phyloP scores from a whole-genome alignment of 2,888 invertebrate genomes.

The Ryuthela nishihirai region DNA sequence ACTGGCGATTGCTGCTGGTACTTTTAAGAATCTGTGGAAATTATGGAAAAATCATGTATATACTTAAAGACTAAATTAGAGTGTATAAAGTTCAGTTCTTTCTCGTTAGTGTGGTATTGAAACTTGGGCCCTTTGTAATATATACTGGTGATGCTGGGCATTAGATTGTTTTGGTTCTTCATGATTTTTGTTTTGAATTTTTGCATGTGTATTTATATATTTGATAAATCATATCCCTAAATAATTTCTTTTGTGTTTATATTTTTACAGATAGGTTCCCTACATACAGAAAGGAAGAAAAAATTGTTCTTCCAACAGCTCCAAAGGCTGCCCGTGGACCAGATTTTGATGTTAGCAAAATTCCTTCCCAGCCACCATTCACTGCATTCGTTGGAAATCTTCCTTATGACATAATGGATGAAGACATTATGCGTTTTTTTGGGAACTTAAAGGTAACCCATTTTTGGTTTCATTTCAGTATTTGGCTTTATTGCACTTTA shows the following conservation, averaged over 20 bases:
- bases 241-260: not conserved
- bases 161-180: too few species aligned
- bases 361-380: constrained; percentile 79
- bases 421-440: constrained; percentile 77
- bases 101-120: too few species aligned
- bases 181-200: not conserved
- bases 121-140: too few species aligned
- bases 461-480: too few species aligned
- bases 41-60: too few species aligned
- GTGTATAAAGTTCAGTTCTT: too few species aligned
- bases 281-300: constrained; percentile 45
- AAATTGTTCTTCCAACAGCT: constrained; percentile 79
- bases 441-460: constrained; percentile 66
- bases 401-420: constrained; percentile 84
- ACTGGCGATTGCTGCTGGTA: too few species aligned
- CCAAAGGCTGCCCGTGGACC: constrained; percentile 81
- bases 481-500: too few species aligned
- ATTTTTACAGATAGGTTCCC: constrained; percentile 28
- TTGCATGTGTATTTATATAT: not conserved
- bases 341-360: constrained; percentile 69
- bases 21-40: too few species aligned
- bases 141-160: too few species aligned
- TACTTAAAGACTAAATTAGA: too few species aligned
- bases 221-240: not conserved
- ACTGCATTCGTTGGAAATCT: constrained; percentile 87